Base-by-base conservation (phyloP, 2,888 invertebrate species). In the Automeris io region DNA sequence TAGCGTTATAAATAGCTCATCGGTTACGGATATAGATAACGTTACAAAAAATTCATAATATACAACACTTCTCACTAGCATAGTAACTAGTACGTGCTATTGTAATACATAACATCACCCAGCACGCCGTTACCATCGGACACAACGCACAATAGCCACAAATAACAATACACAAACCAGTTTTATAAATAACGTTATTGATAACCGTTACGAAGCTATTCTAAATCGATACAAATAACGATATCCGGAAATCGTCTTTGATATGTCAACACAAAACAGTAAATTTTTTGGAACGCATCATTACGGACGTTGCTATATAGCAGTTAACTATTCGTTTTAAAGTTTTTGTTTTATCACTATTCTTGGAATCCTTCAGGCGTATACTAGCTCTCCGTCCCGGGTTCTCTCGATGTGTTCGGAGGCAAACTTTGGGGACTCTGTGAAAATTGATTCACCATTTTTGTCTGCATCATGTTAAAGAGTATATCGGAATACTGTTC, bases 401-500 rank as follows among this genome's bases (percentile, higher is more conserved):
- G 57, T 9, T 79, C 76, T 2, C 75, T 60, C 18, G 64, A 34
- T 7, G 64, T 51, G 49, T 53, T 62, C 3, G 78, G 79, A 5
- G 83, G 82, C 5, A 82, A 51, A 16, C 81, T 81, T 35, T 81
- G 81, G 0, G 80, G 82, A 19, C 69, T 70, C 43, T 70, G 70
- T 0, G 71, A 51, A 57, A 78, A 78, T 39, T 85, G 81, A 45
- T 73, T 80, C 32, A 86, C 83, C 79, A 87, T 79, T 50, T 86
- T 83, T 13, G 57, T 79, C 45, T 86, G 86, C 86, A 86, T 83
- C 76, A 86, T 82, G 49, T 89, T 89, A 31, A 89, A 86, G 9
- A 90, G 70, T 22, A 90, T 86, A 61, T 90, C 90, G 7, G 90
- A 89, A 64, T 90, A 90, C 52, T 90, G 89, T 46, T 90, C 90